Evolutionary conservation across 64 coral and sea anemone genomes (phyloP), one percentile per base, ranked within the genome.

Genomic region (Pocillopora verrucosa): DNA sequence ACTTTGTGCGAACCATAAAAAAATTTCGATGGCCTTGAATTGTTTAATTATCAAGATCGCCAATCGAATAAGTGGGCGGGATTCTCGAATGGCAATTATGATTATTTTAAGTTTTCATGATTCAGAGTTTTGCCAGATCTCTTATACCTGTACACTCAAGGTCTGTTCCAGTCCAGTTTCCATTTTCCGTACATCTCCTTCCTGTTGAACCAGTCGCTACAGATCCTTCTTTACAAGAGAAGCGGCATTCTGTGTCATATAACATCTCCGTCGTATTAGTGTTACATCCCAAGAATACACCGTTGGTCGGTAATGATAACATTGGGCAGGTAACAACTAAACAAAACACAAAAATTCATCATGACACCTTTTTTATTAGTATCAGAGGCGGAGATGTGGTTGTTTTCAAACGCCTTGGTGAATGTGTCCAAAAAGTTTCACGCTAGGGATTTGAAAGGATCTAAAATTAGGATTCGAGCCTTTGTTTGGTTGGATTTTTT

Each of bases 71-170:
- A 51, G 41, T 51, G 41, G 3, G 41, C 41, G 7, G 41, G 7
- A 51, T 51, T 51, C 7, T 51, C 41, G 41, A 51, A 51, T 51
- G 41, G 7, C 7, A 51, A 0, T 51, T 51, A 51, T 51, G 41
- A 51, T 51, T 4, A 51, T 51, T 51, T 51, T 4, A 7, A 51
- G 0, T 51, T 51, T 51, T 3, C 7, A 51, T 51, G 41, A 51
- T 4, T 7, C 7, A 3, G 7, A 51, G 41, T 51, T 3, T 51
- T 51, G 41, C 41, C 41, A 51, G 41, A 51, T 51, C 41, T 51
- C 41, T 51, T 51, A 51, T 76, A 88, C 87, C 74, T 78, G 56
- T 60, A 36, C 87, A 88, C 10, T n/a, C 25, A 17, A 77, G 74
- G n/a, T 56, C 34, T 36, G 73, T 63, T 67, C 64, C 64, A 67